Conservation (phyloP, 2,888 invertebrate species). For the Muschampia plurimacula region DNA sequence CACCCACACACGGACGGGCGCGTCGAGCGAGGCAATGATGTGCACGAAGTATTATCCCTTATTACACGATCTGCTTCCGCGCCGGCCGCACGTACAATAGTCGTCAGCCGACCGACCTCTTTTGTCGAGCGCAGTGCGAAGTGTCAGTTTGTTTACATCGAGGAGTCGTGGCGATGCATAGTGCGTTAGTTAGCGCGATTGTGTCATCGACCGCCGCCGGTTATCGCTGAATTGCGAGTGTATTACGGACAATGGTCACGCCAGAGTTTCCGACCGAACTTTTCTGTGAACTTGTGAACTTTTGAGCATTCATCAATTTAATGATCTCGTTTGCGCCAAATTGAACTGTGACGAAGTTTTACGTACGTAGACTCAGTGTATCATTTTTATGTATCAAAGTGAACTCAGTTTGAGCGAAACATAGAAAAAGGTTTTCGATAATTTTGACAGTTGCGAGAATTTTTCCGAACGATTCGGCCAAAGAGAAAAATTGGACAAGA, state of each 20-base stretch:
- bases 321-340: conserved; percentile 67
- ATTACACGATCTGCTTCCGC: conserved; percentile 82
- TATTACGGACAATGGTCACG: conserved; percentile 72
- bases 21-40: conserved; percentile 81
- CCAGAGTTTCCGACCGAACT: conserved; percentile 67
- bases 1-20: conserved; percentile 63
- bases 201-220: conserved; percentile 79
- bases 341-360: conserved; percentile 62
- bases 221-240: conserved; percentile 75
- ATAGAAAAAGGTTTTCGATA: conserved; percentile 48
- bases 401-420: conserved; percentile 58
- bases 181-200: conserved; percentile 77
- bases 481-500: not conserved
- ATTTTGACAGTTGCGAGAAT: conserved; percentile 48
- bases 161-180: conserved; percentile 71
- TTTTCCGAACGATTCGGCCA: conserved; percentile 20
- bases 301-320: conserved; percentile 54
- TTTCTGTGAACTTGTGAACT: conserved; percentile 76
- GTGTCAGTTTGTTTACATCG: conserved; percentile 82
- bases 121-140: conserved; percentile 69
- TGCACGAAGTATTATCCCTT: conserved; percentile 83
- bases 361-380: conserved; percentile 51
- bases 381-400: conserved; percentile 65
- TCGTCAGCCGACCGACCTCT: conserved; percentile 76
- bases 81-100: conserved; percentile 79